These are phyloP conservation scores for Epinephelus moara DNA, from an alignment of 2,113 vertebrate genomes.

Conservation along the genomic window DNA sequence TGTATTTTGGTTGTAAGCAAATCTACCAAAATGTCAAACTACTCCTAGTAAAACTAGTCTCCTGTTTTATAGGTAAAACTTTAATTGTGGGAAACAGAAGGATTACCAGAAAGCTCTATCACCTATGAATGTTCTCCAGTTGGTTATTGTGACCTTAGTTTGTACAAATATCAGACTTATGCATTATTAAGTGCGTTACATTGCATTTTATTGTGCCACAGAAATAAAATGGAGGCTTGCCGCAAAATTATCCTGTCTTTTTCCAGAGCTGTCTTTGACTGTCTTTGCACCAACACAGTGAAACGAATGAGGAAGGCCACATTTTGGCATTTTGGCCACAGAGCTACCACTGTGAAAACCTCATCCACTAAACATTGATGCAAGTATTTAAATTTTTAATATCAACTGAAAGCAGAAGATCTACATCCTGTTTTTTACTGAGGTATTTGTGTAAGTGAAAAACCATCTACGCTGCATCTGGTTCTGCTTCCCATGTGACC, in stretches of 20 bases:
- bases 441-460: slow-evolving; percentile 7
- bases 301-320: neutral
- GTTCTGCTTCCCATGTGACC: neutral
- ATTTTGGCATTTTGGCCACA: neutral
- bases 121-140: neutral
- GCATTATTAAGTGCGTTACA: neutral
- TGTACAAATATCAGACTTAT: neutral
- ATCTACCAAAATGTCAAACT: too few relatives aligned
- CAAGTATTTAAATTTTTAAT: neutral
- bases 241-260: neutral
- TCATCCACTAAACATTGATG: neutral
- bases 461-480: neutral
- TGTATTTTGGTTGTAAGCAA: too few relatives aligned
- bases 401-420: neutral
- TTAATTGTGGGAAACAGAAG: neutral
- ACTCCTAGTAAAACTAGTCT: too few relatives aligned
- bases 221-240: neutral
- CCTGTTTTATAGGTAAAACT: neutral
- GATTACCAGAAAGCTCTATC: neutral
- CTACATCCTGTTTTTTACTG: neutral
- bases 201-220: neutral
- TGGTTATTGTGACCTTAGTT: neutral
- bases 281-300: neutral
- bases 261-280: neutral
- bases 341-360: neutral